These are phyloP conservation scores for Tricholaema leucomelas DNA, from an alignment of 2,113 vertebrate genomes.

Conservation along the genomic window DNA sequence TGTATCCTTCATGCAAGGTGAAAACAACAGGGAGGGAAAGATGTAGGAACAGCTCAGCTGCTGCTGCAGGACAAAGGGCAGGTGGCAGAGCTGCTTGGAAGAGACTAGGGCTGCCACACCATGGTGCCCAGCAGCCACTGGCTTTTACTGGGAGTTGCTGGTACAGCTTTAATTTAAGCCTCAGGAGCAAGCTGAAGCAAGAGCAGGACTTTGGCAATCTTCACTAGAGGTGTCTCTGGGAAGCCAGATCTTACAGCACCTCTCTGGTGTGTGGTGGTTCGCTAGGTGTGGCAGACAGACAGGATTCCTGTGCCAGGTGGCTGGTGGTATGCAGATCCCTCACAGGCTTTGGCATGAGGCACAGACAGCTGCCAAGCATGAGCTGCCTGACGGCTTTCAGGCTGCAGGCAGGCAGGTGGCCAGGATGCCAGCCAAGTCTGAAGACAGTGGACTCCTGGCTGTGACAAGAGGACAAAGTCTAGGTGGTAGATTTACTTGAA, in stretches of 20 bases:
- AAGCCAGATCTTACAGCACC: neutral
- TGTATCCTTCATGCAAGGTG: neutral
- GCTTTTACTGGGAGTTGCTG: neutral
- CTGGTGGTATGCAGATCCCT: neutral
- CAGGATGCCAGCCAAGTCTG: constrained; percentile 44
- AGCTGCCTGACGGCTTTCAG: constrained; percentile 17
- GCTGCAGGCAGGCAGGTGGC: constrained; percentile 11
- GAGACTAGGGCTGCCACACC: too few relatives aligned
- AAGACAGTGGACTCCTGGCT: neutral
- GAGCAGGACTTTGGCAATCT: neutral
- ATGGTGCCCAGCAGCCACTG: fast-evolving
- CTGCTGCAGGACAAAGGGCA: neutral
- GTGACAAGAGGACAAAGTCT: neutral
- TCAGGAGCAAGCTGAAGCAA: neutral
- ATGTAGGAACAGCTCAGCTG: neutral
- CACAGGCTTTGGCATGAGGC: neutral
- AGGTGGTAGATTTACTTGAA: neutral
- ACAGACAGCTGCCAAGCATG: constrained; percentile 38
- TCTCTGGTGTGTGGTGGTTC: fast-evolving
- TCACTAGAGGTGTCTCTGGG: neutral
- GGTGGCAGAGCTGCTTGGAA: neutral
- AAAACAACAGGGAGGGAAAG: neutral
- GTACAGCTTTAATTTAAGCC: too few relatives aligned
- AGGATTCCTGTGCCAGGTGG: neutral
- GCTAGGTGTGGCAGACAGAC: neutral